Conservation (phyloP, 2,888 invertebrate genomes). For the Hemicrepidius hirtus region DNA sequence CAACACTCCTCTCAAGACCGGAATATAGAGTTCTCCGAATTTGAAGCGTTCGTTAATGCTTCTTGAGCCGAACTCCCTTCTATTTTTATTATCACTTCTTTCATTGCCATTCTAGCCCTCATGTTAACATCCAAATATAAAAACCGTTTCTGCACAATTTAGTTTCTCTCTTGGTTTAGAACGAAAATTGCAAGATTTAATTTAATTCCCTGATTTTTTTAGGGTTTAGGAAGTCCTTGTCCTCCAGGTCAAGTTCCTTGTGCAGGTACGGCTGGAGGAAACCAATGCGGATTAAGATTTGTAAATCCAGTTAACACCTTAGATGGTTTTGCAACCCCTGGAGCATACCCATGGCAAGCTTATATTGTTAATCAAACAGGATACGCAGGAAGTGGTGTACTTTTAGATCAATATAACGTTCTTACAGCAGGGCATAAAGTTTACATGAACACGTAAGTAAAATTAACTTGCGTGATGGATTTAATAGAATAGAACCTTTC, state of each 20-base stretch:
- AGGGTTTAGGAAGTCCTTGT: constrained; percentile 55
- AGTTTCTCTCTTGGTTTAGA: too few species aligned
- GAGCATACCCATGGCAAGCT: constrained; percentile 85
- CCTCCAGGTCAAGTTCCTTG: constrained; percentile 63
- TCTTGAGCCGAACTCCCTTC: too few species aligned
- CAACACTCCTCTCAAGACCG: too few species aligned
- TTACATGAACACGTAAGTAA: constrained; percentile 73
- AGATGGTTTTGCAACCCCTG: constrained; percentile 77
- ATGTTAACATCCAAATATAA: too few species aligned
- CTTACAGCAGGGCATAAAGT: constrained; percentile 85
- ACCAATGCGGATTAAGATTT: constrained; percentile 72
- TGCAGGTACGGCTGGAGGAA: constrained; percentile 59
- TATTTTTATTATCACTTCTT: too few species aligned
- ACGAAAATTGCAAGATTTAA: too few species aligned
- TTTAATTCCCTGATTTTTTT: too few species aligned
- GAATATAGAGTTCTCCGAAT: too few species aligned
- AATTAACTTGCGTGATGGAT: background rate
- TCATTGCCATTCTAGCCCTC: too few species aligned
- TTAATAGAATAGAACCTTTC: constrained; percentile 6
- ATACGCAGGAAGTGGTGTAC: constrained; percentile 83
- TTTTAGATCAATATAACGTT: constrained; percentile 80
- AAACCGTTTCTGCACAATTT: too few species aligned
- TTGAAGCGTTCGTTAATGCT: too few species aligned
- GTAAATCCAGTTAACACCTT: constrained; percentile 67
- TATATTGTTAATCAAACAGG: constrained; percentile 64